phyloP scores from a whole-genome alignment of 2,113 vertebrate species.

The human region GRCh38 chr17:11978001-11978500 shows the following conservation, averaged over 20 bases:
- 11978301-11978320: conserved; percentile 65
- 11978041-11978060: conserved; percentile 78
- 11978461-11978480: neutral
- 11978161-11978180: conserved; percentile 73
- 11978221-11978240: conserved; percentile 75
- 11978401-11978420: conserved; percentile 50
- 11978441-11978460: conserved; percentile 40
- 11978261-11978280: conserved; percentile 74
- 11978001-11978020: conserved; percentile 78
- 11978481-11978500: neutral
- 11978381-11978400: conserved; percentile 71
- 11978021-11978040: conserved; percentile 76
- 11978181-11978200: conserved; percentile 78
- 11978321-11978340: conserved; percentile 74
- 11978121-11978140: conserved; percentile 78
- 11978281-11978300: conserved; percentile 69
- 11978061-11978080: conserved; percentile 78
- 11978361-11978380: conserved; percentile 76
- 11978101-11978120: conserved; percentile 80
- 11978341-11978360: conserved; percentile 70
- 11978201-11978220: conserved; percentile 77
- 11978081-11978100: conserved; percentile 77
- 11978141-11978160: conserved; percentile 78
- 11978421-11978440: conserved; percentile 46
- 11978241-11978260: conserved; percentile 76